Evolutionary conservation across 2,113 vertebrate species (phyloP), one percentile per base, ranked within the genome.

Genomic region (Alouatta palliata): DNA sequence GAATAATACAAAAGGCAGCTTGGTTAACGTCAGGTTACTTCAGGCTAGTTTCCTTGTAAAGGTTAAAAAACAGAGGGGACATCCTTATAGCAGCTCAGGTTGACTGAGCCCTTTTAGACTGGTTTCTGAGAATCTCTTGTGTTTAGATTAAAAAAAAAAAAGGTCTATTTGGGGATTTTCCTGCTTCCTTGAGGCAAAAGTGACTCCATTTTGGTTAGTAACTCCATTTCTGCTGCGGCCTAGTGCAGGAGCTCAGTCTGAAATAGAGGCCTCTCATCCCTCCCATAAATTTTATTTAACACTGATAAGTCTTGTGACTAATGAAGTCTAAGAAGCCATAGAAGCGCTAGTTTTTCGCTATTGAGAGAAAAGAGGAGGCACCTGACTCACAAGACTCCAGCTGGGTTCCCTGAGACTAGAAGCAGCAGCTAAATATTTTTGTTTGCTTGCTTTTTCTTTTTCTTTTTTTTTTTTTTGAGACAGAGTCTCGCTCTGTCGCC

Each of bases 401-500:
- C 23, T 35, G 37, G 20, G 19, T 45, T 92, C 40, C 64, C 49
- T 25, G 64, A 71, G 27, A n/a, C 66, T 83, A 32, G 37, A 58
- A 45, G 52, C 52, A 52, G 52, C 52, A 83, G 56, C 56, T 58
- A 25, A 58, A 58, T 58, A 58, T 25, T 52, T 52, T 17, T 52
- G 49, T 17, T 52, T 52, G 16, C 52, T 52, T 52, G 16, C 52
- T 52, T 52, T 52, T 17, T 17, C 16, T 52, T 52, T 52, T 17
- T 17, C 52, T 49, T 49, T 13, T 49, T 52, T 17, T 17, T 49
- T 17, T 52, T 52, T 52, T 52, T 52, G 52, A 52, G 52, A 52
- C 0, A 5, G 52, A 52, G 52, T 52, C 52, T 17, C 5, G 1
- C 16, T 52, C 4, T 52, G 16, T 64, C 0, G 2, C 27, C 61